Conservation (phyloP, 2,113 vertebrate species). For the Podocnemis expansa region DNA sequence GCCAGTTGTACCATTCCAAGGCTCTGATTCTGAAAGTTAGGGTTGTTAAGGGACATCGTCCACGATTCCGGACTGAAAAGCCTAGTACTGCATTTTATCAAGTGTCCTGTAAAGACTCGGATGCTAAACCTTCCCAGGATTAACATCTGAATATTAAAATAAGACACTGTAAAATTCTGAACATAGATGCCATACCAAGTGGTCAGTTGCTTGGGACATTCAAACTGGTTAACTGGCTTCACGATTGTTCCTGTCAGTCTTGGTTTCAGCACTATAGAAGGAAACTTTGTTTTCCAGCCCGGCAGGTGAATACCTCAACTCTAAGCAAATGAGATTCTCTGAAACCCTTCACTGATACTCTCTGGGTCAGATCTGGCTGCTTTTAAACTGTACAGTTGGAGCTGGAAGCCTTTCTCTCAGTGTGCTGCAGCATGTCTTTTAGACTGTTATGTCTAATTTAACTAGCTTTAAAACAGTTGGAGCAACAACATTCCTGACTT, state of each 20-base stretch:
- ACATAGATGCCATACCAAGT: background rate
- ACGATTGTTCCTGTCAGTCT: background rate
- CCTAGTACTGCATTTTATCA: too few species aligned
- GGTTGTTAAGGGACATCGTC: too few species aligned
- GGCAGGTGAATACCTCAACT: background rate
- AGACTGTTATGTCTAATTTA: too few species aligned
- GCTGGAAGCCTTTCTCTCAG: background rate
- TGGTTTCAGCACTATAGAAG: background rate
- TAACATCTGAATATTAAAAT: background rate
- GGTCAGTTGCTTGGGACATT: background rate
- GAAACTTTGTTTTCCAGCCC: background rate
- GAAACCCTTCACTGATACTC: background rate
- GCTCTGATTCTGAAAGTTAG: too few species aligned
- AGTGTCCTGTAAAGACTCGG: background rate
- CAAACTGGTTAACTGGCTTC: background rate
- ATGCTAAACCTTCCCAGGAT: background rate
- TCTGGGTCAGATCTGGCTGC: background rate
- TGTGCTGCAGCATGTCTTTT: background rate
- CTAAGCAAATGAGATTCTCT: background rate
- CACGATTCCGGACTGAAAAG: background rate
- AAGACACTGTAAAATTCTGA: background rate
- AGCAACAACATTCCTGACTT: slow-evolving; percentile 13
- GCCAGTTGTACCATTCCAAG: too few species aligned
- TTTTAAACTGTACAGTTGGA: background rate
- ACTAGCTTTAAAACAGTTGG: background rate